These are phyloP conservation scores for Gastrophysa polygoni DNA, from an alignment of 2,888 invertebrate genomes.

Conservation along the genomic window DNA sequence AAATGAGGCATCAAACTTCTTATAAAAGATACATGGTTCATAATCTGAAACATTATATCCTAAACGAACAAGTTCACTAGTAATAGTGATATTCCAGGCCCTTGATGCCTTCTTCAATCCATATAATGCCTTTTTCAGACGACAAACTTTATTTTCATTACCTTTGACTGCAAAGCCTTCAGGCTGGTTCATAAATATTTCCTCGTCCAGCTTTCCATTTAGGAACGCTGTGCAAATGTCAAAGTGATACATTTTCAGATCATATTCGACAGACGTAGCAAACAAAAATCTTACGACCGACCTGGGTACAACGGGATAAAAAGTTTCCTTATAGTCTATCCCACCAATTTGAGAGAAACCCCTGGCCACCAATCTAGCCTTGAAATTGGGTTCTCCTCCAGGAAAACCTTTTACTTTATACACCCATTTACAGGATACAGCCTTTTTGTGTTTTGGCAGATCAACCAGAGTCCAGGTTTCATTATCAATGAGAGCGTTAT, in stretches of 20 bases:
- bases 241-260: constrained; percentile 12
- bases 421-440: too few species aligned
- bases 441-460: too few species aligned
- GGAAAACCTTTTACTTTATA: not conserved
- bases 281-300: constrained; percentile 8
- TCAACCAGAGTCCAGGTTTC: not conserved
- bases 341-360: constrained; percentile 38
- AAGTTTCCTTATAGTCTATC: constrained; percentile 17
- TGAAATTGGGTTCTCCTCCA: constrained; percentile 9
- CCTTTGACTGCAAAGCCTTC: constrained; percentile 2
- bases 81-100: constrained; percentile 15
- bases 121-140: constrained; percentile 18
- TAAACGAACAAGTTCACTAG: not conserved
- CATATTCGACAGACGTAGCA: constrained; percentile 3
- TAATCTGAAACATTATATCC: not conserved
- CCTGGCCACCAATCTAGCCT: constrained; percentile 44
- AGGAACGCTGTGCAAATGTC: constrained; percentile 17
- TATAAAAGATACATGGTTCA: constrained; percentile 13
- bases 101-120: constrained; percentile 20
- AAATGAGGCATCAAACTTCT: too few species aligned
- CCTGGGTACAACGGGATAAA: constrained; percentile 9
- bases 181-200: constrained; percentile 19
- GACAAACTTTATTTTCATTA: constrained; percentile 10
- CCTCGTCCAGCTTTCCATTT: constrained; percentile 17
- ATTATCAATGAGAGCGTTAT: not conserved